phyloP scores from a whole-genome alignment of 2,797 vertebrate species.

The Graptemys geographica region DNA sequence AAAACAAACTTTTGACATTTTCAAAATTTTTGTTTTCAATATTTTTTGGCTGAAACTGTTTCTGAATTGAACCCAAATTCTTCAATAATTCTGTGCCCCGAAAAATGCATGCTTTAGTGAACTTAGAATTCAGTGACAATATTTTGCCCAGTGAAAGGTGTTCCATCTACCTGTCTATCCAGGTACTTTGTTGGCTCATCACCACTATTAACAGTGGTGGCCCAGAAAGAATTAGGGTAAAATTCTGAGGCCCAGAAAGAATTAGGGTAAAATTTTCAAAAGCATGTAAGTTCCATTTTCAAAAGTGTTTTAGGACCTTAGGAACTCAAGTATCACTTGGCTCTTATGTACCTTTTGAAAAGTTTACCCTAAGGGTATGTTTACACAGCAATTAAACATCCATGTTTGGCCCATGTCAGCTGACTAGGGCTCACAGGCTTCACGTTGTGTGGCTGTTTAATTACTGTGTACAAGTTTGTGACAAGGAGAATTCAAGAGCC shows the following conservation, averaged over 20 bases:
- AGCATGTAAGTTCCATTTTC: not conserved
- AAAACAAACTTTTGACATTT: too few species aligned
- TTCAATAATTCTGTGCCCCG: not conserved
- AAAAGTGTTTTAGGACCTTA: not conserved
- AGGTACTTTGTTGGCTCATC: not conserved
- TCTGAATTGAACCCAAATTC: not conserved
- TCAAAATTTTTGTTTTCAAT: not conserved
- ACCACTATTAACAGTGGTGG: not conserved
- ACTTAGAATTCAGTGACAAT: not conserved
- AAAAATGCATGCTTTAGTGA: not conserved
- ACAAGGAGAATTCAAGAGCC: not conserved
- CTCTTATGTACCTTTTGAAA: not conserved
- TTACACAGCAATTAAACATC: not conserved
- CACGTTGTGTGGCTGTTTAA: not conserved
- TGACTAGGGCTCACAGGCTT: not conserved
- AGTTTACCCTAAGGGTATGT: not conserved
- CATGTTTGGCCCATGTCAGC: not conserved
- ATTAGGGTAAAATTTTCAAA: not conserved
- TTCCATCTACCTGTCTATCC: not conserved
- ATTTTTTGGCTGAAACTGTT: not conserved
- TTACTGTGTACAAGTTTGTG: not conserved
- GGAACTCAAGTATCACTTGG: not conserved
- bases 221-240: not conserved
- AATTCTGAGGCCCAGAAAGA: not conserved
- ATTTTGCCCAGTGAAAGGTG: not conserved